phyloP scores from a whole-genome alignment of 2,797 vertebrate species.

The Cossypha heuglini region DNA sequence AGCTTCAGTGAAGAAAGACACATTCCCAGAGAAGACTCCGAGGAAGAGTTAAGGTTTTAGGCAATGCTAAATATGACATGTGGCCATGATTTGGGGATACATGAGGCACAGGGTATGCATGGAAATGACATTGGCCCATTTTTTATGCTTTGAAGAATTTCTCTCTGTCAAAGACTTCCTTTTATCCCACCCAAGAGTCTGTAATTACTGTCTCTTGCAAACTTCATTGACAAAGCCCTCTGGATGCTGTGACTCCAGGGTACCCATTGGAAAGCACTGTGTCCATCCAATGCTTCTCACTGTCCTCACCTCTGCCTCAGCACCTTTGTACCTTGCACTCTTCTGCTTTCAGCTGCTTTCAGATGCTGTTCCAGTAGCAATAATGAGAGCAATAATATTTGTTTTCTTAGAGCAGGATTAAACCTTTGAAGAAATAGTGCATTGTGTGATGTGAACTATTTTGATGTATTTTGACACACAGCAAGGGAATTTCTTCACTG shows the following conservation, averaged over 20 bases:
- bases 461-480: neutral
- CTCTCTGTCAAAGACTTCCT: neutral
- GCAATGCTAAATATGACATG: neutral
- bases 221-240: neutral
- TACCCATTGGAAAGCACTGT: neutral
- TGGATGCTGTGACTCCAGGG: neutral
- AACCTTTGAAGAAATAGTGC: neutral
- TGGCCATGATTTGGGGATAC: neutral
- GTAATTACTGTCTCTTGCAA: neutral
- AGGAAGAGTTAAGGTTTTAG: neutral
- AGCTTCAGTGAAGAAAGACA: neutral
- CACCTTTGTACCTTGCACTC: neutral
- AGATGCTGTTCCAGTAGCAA: neutral
- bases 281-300: neutral
- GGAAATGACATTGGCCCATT: neutral
- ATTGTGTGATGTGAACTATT: neutral
- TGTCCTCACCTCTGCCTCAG: neutral
- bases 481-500: neutral
- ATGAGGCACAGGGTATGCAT: accelerated
- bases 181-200: neutral
- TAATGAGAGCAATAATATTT: neutral
- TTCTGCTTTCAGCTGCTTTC: neutral
- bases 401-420: neutral
- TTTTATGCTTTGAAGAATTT: neutral
- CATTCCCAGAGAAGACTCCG: neutral